Conservation (phyloP, 2,113 vertebrate species). For the Psephotus haematonotus region DNA sequence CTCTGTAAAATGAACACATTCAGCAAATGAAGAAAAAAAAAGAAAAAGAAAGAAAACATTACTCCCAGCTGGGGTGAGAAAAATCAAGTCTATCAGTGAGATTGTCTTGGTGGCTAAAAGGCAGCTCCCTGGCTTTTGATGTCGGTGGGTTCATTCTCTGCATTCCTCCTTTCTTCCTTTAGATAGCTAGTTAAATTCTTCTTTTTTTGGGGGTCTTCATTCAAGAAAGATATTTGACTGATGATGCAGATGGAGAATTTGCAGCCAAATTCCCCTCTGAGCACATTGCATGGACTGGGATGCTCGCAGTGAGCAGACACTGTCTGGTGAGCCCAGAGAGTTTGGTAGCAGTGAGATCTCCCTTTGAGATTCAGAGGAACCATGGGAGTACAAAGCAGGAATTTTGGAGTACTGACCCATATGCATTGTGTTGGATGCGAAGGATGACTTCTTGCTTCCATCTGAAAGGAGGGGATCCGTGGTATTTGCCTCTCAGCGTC, state of each 20-base stretch:
- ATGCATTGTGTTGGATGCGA: background rate
- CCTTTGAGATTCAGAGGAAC: background rate
- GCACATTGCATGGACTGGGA: background rate
- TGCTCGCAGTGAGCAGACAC: background rate
- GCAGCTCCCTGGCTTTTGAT: conserved; percentile 57
- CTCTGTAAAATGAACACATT: conserved; percentile 10
- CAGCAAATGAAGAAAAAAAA: conserved; percentile 16
- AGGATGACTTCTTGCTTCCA: background rate
- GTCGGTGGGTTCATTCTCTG: conserved; percentile 22
- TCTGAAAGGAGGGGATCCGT: background rate
- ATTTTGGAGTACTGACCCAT: background rate
- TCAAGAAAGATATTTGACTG: background rate
- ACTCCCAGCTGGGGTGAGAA: conserved; percentile 58
- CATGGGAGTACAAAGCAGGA: background rate
- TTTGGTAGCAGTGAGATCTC: background rate
- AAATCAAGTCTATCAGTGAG: conserved; percentile 51
- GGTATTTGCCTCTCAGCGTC: background rate
- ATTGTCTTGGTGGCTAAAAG: conserved; percentile 58
- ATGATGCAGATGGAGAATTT: background rate
- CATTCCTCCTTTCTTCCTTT: background rate
- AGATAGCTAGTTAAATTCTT: background rate
- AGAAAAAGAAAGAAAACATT: conserved; percentile 13
- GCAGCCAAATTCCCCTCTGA: background rate
- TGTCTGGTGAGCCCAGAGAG: background rate
- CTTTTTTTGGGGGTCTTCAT: background rate